These are phyloP conservation scores for Nymphalis io DNA, from an alignment of 1,140 invertebrate genomes.

Conservation along the genomic window DNA sequence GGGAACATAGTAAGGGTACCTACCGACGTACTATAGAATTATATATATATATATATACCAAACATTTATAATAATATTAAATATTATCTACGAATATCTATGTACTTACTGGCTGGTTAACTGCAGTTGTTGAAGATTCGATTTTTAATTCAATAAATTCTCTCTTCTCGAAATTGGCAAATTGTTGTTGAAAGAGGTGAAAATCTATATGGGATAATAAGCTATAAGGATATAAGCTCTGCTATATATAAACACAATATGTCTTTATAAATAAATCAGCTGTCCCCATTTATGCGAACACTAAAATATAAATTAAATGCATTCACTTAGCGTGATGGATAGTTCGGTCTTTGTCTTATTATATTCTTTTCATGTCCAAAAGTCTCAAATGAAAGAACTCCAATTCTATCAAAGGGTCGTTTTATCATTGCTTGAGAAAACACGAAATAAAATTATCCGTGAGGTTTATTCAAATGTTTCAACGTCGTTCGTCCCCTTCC, in stretches of 20 bases:
- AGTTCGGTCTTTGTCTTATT: slow-evolving; percentile 27
- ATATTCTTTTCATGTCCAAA: slow-evolving; percentile 25
- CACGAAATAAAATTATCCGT: slow-evolving; percentile 39
- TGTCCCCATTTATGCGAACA: background rate
- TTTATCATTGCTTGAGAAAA: slow-evolving; percentile 34
- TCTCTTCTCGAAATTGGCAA: no score
- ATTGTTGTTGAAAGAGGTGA: no score
- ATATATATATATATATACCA: no score
- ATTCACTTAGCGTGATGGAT: slow-evolving; percentile 23
- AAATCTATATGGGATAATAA: no score
- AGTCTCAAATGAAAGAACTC: slow-evolving; percentile 4
- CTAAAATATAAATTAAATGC: background rate
- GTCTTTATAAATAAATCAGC: background rate
- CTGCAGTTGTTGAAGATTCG: no score
- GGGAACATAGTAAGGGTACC: no score
- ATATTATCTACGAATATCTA: no score
- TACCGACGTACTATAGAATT: no score
- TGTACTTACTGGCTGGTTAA: no score
- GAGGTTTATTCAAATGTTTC: slow-evolving; percentile 36
- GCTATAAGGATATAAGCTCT: background rate
- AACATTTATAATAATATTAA: no score
- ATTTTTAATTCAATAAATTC: no score
- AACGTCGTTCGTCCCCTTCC: slow-evolving; percentile 22
- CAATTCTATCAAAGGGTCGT: slow-evolving; percentile 25
- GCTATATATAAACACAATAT: background rate